phyloP scores from a whole-genome alignment of 2,888 invertebrate species.

The Acrocyrtus sp. region DNA sequence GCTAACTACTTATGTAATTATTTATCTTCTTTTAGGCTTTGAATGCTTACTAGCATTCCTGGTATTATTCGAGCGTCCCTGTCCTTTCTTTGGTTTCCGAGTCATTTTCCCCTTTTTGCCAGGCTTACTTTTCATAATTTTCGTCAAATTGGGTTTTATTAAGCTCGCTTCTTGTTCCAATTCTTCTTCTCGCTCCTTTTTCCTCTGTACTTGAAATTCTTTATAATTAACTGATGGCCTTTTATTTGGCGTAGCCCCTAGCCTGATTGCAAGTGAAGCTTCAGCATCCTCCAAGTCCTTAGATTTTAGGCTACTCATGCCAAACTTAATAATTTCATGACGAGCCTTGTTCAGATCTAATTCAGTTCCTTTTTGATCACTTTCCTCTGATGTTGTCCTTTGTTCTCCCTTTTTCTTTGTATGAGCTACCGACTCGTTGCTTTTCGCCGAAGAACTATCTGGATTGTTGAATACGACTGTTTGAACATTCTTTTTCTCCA shows the following conservation, averaged over 20 bases:
- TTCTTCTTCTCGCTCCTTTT: slow-evolving; percentile 69
- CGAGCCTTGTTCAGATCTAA: slow-evolving; percentile 80
- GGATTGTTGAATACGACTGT: slow-evolving; percentile 56
- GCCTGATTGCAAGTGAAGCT: slow-evolving; percentile 78
- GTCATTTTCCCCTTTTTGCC: background rate
- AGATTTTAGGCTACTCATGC: slow-evolving; percentile 79
- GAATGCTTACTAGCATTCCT: too few species aligned
- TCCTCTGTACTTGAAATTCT: slow-evolving; percentile 72
- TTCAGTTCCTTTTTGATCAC: slow-evolving; percentile 65
- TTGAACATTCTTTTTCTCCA: slow-evolving; percentile 40
- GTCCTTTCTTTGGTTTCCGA: background rate
- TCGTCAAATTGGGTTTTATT: slow-evolving; percentile 33
- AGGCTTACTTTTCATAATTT: slow-evolving; percentile 17
- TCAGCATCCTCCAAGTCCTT: slow-evolving; percentile 81
- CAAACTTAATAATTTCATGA: slow-evolving; percentile 86
- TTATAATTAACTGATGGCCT: slow-evolving; percentile 79
- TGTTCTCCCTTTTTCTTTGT: background rate
- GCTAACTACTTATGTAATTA: too few species aligned
- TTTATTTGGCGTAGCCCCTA: slow-evolving; percentile 85
- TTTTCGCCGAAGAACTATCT: slow-evolving; percentile 23
- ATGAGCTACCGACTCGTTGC: background rate
- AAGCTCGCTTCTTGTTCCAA: slow-evolving; percentile 24
- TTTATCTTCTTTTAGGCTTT: too few species aligned
- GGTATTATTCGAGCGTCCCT: background rate
- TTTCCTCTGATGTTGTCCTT: background rate